Base-by-base conservation (phyloP, 2,888 invertebrate species). In the Ophioninae sp. region DNA sequence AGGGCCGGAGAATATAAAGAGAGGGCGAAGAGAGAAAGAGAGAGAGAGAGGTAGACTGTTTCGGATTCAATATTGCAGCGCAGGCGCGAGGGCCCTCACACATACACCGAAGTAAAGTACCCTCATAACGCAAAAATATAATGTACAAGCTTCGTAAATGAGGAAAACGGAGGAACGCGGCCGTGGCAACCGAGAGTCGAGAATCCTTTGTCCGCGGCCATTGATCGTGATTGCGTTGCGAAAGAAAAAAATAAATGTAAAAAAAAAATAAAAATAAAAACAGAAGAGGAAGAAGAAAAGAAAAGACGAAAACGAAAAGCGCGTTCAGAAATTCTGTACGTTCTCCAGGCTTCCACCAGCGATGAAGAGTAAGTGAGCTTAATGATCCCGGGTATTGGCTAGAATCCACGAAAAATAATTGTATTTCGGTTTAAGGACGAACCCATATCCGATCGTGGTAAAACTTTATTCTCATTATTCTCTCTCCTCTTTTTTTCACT, bases 31-130 rank as follows among this genome's bases (percentile, higher is more conserved):
- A 37, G 23, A 65, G 76, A 64, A 61, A 79, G 75, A 75, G 61
- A 69, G 78, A 13, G 78, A 82, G 67, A 69, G 58, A 74, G 72
- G 75, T 72, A 84, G 80, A 84, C 64, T 82, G 80, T 86, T 86
- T 85, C 85, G 76, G 84, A 88, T 88, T 89, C 89, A 88, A 89
- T 89, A 89, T 85, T 87, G 88, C 87, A 82, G 88, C 89, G 89
- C 89, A 89, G 85, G 89, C 89, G 88, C 89, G 86, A 87, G 85
- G 37, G 63, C 65, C 65, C 56, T 64, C 64, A 20, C 44, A 0
- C 39, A 30, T 10, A 73, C 80, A 59, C 51, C 30, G 30, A 30
- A 30, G 30, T 30, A 30, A 74, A 63, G 30, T 61, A 51, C 37
- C 61, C 39, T 39, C 22, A 30, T 61, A 30, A 41, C 56, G 23